Conservation (phyloP, 2,888 invertebrate species). For the Hipparchia semele region DNA sequence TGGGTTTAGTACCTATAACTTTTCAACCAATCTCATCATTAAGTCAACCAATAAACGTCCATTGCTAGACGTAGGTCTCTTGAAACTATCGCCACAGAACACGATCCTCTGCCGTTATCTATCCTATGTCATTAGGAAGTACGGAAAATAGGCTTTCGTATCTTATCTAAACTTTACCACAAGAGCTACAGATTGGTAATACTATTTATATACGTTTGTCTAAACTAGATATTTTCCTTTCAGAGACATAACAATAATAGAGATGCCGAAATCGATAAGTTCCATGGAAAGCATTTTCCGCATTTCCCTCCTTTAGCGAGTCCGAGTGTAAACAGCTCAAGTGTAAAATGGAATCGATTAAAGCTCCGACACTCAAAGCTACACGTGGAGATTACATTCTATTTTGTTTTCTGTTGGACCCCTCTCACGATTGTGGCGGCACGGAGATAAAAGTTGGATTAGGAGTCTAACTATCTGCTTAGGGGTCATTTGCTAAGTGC, state of each 20-base stretch:
- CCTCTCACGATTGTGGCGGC: conserved; percentile 31
- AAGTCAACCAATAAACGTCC: no score
- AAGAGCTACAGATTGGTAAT: no score
- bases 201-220: neutral
- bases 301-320: conserved; percentile 24
- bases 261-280: conserved; percentile 9
- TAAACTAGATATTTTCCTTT: neutral
- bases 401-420: conserved; percentile 40
- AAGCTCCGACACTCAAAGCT: conserved; percentile 27
- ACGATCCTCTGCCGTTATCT: no score
- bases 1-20: no score
- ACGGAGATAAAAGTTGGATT: conserved; percentile 38
- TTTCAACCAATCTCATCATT: no score
- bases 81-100: no score
- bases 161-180: no score
- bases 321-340: conserved; percentile 23
- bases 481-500: conserved; percentile 19
- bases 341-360: conserved; percentile 32
- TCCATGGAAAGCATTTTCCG: conserved; percentile 21
- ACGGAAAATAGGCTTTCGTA: no score
- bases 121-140: no score
- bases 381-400: conserved; percentile 36
- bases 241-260: neutral
- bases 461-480: conserved; percentile 31
- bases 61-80: no score